Conservation (phyloP, 2,113 vertebrate species). For the Lophochroa leadbeateri region DNA sequence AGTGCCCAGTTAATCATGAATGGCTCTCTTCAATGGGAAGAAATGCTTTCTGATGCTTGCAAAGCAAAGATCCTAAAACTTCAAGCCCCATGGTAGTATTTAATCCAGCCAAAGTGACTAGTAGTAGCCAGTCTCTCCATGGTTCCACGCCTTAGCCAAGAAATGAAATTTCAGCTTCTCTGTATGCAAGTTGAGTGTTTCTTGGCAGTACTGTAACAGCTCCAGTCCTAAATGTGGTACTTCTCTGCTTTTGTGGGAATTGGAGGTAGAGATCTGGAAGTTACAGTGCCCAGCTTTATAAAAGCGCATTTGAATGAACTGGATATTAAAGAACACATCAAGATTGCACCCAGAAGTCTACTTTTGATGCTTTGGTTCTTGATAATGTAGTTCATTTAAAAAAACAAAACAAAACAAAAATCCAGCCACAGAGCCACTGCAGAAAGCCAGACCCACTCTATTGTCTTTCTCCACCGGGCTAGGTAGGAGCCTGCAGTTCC, state of each 20-base stretch:
- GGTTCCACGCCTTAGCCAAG: background rate
- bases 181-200: background rate
- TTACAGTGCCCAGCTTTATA: background rate
- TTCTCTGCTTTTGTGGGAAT: background rate
- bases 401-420: background rate
- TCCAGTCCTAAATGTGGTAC: too few species aligned
- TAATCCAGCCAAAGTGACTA: background rate
- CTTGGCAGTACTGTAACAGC: background rate
- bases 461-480: background rate
- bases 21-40: slow-evolving; percentile 23
- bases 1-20: slow-evolving; percentile 35
- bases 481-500: background rate
- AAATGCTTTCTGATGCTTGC: slow-evolving; percentile 10
- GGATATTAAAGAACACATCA: background rate
- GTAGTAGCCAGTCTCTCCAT: background rate
- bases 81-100: background rate
- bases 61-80: background rate
- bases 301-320: background rate
- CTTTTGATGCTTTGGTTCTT: background rate
- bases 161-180: background rate
- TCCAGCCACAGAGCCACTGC: too few species aligned
- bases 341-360: background rate
- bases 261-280: background rate
- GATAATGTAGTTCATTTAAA: background rate
- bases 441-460: background rate